A percentile compares a stretch with the other conserved stretches of the same genome.
These are phyloP conservation scores for Diplodus sargus DNA, from an alignment of 2,797 vertebrate species.

Conservation along the genomic window DNA sequence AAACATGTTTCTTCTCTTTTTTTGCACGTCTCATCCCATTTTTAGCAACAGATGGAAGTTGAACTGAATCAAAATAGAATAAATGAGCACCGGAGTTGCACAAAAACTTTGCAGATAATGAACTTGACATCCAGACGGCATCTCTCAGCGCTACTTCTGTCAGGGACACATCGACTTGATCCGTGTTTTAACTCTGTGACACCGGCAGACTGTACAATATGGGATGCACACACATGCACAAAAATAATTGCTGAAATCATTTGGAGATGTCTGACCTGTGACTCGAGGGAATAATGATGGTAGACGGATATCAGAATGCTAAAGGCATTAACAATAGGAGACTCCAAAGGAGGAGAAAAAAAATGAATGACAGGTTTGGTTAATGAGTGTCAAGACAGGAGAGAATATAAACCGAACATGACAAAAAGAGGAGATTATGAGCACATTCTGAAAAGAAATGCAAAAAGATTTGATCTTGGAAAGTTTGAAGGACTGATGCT, in stretches of 20 bases:
- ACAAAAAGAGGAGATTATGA: neutral
- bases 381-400: conserved; percentile 5
- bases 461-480: neutral
- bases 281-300: conserved; percentile 9
- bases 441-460: neutral
- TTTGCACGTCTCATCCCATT: conserved; percentile 13
- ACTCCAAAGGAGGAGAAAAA: conserved; percentile 4
- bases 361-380: conserved; percentile 9
- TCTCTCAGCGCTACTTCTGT: neutral
- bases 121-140: conserved; percentile 18
- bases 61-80: conserved; percentile 41
- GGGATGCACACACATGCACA: neutral
- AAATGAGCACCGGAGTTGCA: conserved; percentile 25
- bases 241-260: conserved; percentile 13
- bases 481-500: neutral
- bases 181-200: neutral
- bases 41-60: conserved; percentile 34
- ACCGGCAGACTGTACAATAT: conserved; percentile 1
- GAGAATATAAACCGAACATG: conserved; percentile 20
- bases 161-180: conserved; percentile 6
- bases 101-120: conserved; percentile 39
- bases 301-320: neutral
- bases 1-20: conserved; percentile 6
- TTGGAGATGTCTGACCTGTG: conserved; percentile 8
- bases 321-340: neutral